These are phyloP conservation scores for Globodera rostochiensis DNA, from an alignment of 1,140 invertebrate species.

Conservation along the genomic window DNA sequence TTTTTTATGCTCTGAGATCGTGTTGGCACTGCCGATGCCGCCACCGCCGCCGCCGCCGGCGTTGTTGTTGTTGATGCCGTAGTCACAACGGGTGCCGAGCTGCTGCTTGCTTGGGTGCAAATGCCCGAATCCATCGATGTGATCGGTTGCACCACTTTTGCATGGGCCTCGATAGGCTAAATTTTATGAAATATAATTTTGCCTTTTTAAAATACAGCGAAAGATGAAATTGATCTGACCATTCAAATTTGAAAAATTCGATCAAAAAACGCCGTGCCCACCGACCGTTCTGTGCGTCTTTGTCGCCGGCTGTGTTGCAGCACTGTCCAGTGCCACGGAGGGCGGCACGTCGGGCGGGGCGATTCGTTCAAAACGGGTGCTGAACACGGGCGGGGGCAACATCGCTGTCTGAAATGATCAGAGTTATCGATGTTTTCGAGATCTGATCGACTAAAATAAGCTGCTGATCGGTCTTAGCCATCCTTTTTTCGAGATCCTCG, in stretches of 20 bases:
- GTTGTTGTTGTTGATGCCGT: not conserved
- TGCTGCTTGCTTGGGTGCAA: slow-evolving; percentile 19
- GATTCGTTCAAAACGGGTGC: slow-evolving; percentile 33
- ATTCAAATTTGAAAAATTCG: too few relatives aligned
- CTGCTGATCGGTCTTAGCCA: too few relatives aligned
- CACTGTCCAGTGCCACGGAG: slow-evolving; percentile 1
- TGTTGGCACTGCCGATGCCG: not conserved
- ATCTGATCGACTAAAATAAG: too few relatives aligned
- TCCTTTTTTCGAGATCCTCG: too few relatives aligned
- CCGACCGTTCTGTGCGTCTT: not conserved
- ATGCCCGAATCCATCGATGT: slow-evolving; percentile 33
- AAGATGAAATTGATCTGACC: too few relatives aligned
- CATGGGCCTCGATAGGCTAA: not conserved
- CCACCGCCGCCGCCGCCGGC: not conserved
- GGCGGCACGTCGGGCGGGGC: slow-evolving; percentile 21
- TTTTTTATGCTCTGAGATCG: slow-evolving; percentile 33
- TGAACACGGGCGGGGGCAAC: slow-evolving; percentile 40
- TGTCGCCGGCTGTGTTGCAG: not conserved
- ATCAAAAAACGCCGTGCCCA: too few relatives aligned
- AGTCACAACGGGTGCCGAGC: not conserved
- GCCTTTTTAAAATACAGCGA: too few relatives aligned
- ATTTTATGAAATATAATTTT: not conserved
- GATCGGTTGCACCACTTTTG: slow-evolving; percentile 2
- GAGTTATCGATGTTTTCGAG: too few relatives aligned
- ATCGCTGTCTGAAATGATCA: slow-evolving; percentile 23